phyloP scores from a whole-genome alignment of 2,113 vertebrate species.

The Bambusicola thoracicus region DNA sequence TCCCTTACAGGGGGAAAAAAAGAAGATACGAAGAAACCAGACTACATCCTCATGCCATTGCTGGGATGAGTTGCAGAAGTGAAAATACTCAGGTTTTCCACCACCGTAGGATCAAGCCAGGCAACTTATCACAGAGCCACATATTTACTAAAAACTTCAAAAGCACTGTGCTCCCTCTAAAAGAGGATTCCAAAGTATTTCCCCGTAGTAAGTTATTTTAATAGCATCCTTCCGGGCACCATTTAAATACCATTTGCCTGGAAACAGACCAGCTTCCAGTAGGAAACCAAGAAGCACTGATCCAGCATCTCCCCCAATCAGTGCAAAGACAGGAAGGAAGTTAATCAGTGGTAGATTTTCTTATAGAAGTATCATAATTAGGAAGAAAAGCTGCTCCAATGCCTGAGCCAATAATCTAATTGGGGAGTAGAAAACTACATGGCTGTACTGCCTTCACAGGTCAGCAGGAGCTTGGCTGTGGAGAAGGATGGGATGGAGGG shows the following conservation, averaged over 20 bases:
- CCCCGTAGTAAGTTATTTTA: not conserved
- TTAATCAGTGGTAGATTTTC: not conserved
- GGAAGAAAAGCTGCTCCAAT: not conserved
- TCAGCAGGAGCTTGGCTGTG: not conserved
- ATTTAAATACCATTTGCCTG: slow-evolving; percentile 16
- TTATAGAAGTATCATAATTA: not conserved
- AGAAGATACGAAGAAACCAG: not conserved
- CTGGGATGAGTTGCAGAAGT: not conserved
- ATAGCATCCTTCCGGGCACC: not conserved
- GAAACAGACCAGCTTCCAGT: not conserved
- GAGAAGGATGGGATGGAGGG: not conserved
- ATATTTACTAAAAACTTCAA: not conserved
- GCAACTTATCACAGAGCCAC: not conserved
- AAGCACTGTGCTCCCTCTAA: not conserved
- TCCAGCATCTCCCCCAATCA: not conserved
- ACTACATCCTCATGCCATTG: not conserved
- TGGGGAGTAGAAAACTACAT: not conserved
- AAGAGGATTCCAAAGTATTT: not conserved
- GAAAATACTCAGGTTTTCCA: not conserved
- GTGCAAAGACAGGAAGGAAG: not conserved
- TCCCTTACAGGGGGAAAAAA: not conserved
- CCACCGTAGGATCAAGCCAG: not conserved
- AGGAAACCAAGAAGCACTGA: not conserved
- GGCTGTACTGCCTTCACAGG: not conserved
- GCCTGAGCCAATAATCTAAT: not conserved